Conservation (phyloP, 2,888 invertebrate species). For the Monoplex corrugatus region DNA sequence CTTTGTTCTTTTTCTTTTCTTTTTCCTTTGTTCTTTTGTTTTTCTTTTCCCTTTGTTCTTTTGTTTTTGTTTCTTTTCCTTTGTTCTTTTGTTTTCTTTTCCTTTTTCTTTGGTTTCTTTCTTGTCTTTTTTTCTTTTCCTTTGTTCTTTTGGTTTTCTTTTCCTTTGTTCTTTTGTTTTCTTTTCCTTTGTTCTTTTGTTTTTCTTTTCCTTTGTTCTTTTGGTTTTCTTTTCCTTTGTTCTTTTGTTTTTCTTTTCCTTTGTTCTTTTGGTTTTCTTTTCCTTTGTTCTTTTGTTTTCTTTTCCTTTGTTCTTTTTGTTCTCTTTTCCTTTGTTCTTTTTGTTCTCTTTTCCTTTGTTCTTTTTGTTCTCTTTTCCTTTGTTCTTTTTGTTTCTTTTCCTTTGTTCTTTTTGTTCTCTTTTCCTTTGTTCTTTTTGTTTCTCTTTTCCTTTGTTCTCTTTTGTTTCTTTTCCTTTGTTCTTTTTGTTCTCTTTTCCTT, state of each 20-base stretch:
- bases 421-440: neutral
- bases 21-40: too few relatives aligned
- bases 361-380: neutral
- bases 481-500: too few relatives aligned
- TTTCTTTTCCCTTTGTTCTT: too few relatives aligned
- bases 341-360: neutral
- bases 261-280: neutral
- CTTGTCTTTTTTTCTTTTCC: too few relatives aligned
- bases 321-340: neutral
- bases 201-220: neutral
- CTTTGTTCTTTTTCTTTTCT: too few relatives aligned
- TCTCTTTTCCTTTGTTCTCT: too few relatives aligned
- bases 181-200: neutral
- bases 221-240: slow-evolving; percentile 9
- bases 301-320: neutral
- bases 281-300: neutral
- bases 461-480: too few relatives aligned
- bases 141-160: neutral
- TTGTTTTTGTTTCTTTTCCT: too few relatives aligned
- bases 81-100: too few relatives aligned
- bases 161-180: neutral
- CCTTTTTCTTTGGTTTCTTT: too few relatives aligned
- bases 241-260: neutral
- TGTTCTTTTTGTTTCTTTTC: too few relatives aligned
- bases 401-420: too few relatives aligned